Conservation (phyloP, 2,797 vertebrate species). For the Pteronotus mesoamericanus region DNA sequence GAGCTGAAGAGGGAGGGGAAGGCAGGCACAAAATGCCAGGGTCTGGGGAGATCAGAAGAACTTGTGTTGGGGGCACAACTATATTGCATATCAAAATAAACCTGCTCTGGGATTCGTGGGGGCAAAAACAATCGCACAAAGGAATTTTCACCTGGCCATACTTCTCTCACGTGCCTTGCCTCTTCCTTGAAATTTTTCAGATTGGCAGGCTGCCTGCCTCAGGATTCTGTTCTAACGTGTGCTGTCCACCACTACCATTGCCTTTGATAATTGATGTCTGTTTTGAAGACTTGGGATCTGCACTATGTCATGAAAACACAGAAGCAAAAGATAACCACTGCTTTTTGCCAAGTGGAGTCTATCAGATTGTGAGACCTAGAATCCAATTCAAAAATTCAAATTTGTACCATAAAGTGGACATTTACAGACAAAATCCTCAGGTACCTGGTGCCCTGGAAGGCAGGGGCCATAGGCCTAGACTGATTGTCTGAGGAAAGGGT, state of each 20-base stretch:
- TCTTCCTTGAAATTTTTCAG: neutral
- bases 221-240: neutral
- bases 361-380: neutral
- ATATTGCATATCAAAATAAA: neutral
- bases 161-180: neutral
- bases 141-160: neutral
- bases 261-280: neutral
- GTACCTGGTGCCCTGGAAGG: neutral
- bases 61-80: neutral
- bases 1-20: neutral
- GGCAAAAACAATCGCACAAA: neutral
- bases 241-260: neutral
- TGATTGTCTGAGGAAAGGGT: neutral
- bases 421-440: neutral
- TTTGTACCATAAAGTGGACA: slow-evolving; percentile 10
- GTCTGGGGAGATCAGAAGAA: neutral
- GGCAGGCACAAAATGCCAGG: neutral
- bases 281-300: neutral
- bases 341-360: neutral
- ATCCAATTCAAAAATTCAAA: neutral
- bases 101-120: neutral
- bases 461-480: neutral
- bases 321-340: neutral
- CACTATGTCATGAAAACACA: neutral
- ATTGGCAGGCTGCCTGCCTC: neutral